Evolutionary conservation across 1,140 invertebrate species (phyloP), one percentile per base, ranked within the genome.

Genomic region (Aphaenogaster ashmeadi): DNA sequence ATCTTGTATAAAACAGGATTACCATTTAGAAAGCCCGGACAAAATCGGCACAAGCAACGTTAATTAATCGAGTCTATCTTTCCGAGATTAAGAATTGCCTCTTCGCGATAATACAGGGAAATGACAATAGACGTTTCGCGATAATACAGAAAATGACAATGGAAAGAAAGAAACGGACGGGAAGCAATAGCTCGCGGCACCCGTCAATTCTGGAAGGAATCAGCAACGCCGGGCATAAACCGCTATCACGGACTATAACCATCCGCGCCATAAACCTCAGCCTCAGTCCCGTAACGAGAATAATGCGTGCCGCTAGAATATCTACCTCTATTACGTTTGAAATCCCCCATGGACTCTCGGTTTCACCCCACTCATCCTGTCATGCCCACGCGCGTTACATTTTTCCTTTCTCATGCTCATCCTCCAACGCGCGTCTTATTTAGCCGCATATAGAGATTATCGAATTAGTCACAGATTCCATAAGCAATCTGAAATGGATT

Each of bases 291-390:
- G 88, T 93, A 93, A 93, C 93, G 83, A 92, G 93, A 93, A 93
- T 93, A 94, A 94, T 94, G 92, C 93, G 93, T 93, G 88, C 88
- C 72, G 75, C 81, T 89, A 88, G 83, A 92, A 88, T 92, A 93
- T 93, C 93, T 91, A 89, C 94, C 91, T 93, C 91, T 93, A 93
- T 93, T 94, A 93, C 92, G 88, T 93, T 94, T 91, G 92, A 93
- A 93, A 93, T 94, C 91, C 91, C 90, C 93, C 81, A 85, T 88
- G 90, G 91, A 92, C 86, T 69, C 87, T 85, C 87, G 66, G 38
- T 58, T 92, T 92, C 86, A 74, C 75, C 44, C 87, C 58, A 41
- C 56, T 58, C 41, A 15, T 64, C 47, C 86, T 79, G 72, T 74
- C 81, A 75, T 58, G 77, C 67, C 64, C 75, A 84, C 89, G 67